Percentiles rank a stretch among this genome's conserved stretches.
Conservation (phyloP, 2,797 vertebrate species). For the Psittacula echo region DNA sequence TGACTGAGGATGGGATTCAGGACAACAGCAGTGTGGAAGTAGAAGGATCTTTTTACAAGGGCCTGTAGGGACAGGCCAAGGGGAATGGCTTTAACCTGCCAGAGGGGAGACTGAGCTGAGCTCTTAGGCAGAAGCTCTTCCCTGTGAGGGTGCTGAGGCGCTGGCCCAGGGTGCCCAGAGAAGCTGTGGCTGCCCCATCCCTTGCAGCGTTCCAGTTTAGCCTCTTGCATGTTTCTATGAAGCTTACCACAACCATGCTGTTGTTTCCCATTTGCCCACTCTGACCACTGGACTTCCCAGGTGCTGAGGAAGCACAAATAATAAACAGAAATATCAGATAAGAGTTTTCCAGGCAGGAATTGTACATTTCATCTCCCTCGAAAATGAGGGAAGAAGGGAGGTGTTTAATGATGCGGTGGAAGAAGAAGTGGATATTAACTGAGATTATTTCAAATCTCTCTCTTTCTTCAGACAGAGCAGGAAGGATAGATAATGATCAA, state of each 20-base stretch:
- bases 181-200: neutral
- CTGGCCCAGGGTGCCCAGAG: neutral
- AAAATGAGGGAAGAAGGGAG: neutral
- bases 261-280: neutral
- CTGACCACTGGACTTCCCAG: neutral
- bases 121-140: neutral
- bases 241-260: neutral
- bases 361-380: neutral
- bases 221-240: neutral
- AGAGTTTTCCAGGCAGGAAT: neutral
- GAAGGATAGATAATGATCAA: conserved; percentile 41
- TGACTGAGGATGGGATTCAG: neutral
- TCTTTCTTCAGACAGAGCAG: neutral
- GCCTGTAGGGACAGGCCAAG: neutral
- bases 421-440: neutral
- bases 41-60: neutral
- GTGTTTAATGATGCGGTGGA: neutral
- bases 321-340: neutral
- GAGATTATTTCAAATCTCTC: neutral
- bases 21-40: rapidly evolving
- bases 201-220: neutral
- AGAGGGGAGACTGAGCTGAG: neutral
- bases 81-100: neutral
- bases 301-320: neutral
- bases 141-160: neutral